phyloP scores from a whole-genome alignment of 2,113 vertebrate genomes.

The Psittacara wagleri region DNA sequence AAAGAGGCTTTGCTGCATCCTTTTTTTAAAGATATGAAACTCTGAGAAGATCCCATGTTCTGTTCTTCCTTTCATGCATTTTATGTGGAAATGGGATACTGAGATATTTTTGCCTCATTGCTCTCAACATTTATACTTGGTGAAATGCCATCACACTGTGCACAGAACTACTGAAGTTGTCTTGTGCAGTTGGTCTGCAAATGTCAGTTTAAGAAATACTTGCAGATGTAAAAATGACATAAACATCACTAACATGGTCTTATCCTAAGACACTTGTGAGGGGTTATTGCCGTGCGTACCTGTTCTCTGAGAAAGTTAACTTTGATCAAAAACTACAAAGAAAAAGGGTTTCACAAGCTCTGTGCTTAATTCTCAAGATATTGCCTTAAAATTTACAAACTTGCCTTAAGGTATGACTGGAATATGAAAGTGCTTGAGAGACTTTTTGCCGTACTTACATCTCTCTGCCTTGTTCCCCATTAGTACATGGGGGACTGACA shows the following conservation, averaged over 20 bases:
- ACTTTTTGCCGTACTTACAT: background rate
- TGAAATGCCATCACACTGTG: background rate
- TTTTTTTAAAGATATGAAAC: slow-evolving; percentile 80
- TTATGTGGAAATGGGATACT: background rate
- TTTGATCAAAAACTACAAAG: background rate
- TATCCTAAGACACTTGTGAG: background rate
- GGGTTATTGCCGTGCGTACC: background rate
- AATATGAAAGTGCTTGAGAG: background rate
- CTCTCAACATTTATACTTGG: background rate
- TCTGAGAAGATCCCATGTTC: slow-evolving; percentile 16
- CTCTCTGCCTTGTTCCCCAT: background rate
- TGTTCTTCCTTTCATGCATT: background rate
- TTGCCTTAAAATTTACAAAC: background rate
- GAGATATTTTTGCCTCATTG: background rate
- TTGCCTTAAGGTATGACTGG: background rate
- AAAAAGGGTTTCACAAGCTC: background rate
- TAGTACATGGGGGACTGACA: background rate
- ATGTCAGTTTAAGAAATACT: background rate
- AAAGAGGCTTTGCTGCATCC: slow-evolving; percentile 84
- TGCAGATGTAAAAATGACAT: background rate
- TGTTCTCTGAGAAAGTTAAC: slow-evolving; percentile 9
- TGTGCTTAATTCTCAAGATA: background rate
- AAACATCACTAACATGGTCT: background rate
- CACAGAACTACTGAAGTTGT: slow-evolving; percentile 26
- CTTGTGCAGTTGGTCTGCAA: background rate